A percentile compares a stretch with the other conserved stretches of the same genome.
phyloP scores from a whole-genome alignment of 2,888 invertebrate species.

The Dysmachus trigonus region DNA sequence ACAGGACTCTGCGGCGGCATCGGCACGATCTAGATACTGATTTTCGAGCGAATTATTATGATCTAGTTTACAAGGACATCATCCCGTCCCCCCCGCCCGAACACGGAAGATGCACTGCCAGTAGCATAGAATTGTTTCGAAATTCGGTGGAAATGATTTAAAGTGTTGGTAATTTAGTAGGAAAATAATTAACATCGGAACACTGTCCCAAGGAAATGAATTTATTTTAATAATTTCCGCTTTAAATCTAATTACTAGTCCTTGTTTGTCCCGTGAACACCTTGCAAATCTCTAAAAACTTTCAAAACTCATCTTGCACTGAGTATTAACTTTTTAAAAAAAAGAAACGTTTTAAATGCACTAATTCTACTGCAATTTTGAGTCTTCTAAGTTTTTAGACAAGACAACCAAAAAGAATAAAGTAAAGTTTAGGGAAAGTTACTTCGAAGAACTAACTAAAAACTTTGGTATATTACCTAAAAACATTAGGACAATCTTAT shows the following conservation, averaged over 20 bases:
- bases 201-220: neutral
- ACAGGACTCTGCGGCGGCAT: neutral
- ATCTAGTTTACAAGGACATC: neutral
- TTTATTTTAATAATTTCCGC: neutral
- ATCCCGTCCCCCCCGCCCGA: neutral
- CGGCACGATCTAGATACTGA: neutral
- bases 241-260: neutral
- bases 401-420: too few relatives aligned
- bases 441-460: too few relatives aligned
- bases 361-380: too few relatives aligned
- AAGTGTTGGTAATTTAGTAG: neutral
- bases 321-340: too few relatives aligned
- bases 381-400: too few relatives aligned
- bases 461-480: too few relatives aligned
- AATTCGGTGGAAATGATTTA: conserved; percentile 15
- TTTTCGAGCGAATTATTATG: neutral
- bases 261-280: neutral
- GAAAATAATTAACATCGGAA: neutral
- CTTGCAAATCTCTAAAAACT: too few relatives aligned
- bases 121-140: neutral
- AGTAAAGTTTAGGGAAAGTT: too few relatives aligned
- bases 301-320: too few relatives aligned
- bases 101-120: neutral
- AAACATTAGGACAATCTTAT: too few relatives aligned
- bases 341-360: too few relatives aligned